Percentiles rank a stretch among this genome's conserved stretches.
phyloP scores from a whole-genome alignment of 2,113 vertebrate genomes.

The Lagopus leucura region DNA sequence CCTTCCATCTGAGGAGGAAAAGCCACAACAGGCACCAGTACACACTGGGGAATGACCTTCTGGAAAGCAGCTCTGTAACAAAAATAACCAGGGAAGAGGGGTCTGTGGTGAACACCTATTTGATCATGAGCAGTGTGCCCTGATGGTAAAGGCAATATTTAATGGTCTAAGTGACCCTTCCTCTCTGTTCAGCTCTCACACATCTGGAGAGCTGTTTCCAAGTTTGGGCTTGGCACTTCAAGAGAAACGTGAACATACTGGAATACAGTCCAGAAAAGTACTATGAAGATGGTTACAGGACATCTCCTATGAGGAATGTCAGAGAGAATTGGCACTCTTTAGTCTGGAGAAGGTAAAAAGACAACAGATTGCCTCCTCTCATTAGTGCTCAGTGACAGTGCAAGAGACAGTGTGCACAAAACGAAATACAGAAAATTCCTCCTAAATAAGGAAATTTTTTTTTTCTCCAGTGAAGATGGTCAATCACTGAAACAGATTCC shows the following conservation, averaged over 20 bases:
- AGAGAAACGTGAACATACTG: background rate
- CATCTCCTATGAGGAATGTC: background rate
- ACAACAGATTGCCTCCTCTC: background rate
- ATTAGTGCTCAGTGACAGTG: background rate
- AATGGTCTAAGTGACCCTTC: background rate
- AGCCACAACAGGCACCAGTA: background rate
- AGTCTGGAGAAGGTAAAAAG: background rate
- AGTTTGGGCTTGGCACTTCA: background rate
- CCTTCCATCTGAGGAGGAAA: background rate
- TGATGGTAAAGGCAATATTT: background rate
- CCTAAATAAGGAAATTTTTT: background rate
- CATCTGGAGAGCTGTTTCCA: background rate
- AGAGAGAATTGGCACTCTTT: background rate
- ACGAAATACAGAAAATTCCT: background rate
- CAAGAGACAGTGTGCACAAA: accelerated
- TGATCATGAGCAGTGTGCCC: background rate
- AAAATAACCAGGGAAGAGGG: too few species aligned
- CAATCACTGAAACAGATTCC: background rate
- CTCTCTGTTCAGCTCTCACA: background rate
- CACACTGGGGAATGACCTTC: background rate
- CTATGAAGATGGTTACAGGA: background rate
- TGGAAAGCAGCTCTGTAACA: background rate
- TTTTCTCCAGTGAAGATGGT: background rate
- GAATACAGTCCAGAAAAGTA: background rate
- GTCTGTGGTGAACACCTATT: background rate